phyloP scores from a whole-genome alignment of 1,140 invertebrate genomes.

The Drosophila serrata region DNA sequence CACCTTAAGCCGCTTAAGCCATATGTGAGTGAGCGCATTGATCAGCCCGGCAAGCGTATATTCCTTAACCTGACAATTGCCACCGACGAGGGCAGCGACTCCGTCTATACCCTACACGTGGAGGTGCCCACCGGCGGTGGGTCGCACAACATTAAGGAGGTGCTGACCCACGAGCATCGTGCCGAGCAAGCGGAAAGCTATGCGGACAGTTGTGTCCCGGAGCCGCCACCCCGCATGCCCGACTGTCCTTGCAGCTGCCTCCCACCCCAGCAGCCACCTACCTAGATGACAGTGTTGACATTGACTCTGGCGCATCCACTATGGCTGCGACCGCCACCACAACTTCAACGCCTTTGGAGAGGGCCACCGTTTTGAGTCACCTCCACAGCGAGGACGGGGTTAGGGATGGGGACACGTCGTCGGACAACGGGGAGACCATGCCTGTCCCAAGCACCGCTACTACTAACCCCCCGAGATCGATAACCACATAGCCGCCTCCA shows the following conservation, averaged over 20 bases:
- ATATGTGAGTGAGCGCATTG: constrained; percentile 68
- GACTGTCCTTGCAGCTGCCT: constrained; percentile 80
- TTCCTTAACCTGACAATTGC: constrained; percentile 82
- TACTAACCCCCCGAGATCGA: constrained; percentile 52
- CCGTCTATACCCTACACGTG: constrained; percentile 83
- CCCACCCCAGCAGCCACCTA: constrained; percentile 24
- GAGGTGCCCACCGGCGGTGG: constrained; percentile 73
- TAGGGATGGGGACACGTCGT: constrained; percentile 20
- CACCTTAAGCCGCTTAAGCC: constrained; percentile 60
- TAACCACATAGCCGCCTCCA: constrained; percentile 48
- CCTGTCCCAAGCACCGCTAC: constrained; percentile 23
- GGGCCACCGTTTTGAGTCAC: constrained; percentile 35
- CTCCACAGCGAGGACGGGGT: constrained; percentile 18
- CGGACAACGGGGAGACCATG: constrained; percentile 11
- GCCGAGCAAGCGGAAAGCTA: constrained; percentile 9
- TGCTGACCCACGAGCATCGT: constrained; percentile 66
- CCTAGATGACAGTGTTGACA: constrained; percentile 39
- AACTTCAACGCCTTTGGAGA: constrained; percentile 32
- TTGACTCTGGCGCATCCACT: constrained; percentile 30
- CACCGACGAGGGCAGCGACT: constrained; percentile 76
- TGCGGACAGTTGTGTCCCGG: constrained; percentile 67
- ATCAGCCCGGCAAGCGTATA: constrained; percentile 70
- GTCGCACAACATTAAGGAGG: constrained; percentile 64
- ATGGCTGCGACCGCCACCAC: constrained; percentile 16
- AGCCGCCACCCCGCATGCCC: constrained; percentile 82